phyloP scores from a whole-genome alignment of 2,888 invertebrate species.

The Junonia oenone region DNA sequence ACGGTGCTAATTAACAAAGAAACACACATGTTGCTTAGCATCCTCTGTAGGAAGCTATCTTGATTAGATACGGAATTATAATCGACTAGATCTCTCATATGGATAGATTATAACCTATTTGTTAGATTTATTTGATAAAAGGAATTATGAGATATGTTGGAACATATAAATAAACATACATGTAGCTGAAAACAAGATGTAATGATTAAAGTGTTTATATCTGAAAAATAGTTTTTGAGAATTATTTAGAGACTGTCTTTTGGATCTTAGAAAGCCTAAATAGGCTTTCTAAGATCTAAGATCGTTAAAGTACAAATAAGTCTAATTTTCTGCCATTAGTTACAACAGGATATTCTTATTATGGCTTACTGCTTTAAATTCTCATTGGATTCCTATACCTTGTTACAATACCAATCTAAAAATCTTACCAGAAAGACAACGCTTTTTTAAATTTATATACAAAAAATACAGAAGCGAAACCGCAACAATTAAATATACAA shows the following conservation, averaged over 20 bases:
- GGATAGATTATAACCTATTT: neutral
- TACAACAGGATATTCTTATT: no score
- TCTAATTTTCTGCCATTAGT: no score
- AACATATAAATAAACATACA: neutral
- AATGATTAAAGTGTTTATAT: no score
- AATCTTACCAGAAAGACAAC: no score
- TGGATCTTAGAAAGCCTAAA: no score
- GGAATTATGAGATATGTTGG: neutral
- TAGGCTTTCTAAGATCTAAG: no score
- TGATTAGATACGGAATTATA: neutral
- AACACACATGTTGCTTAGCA: conserved; percentile 51
- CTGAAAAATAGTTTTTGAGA: no score
- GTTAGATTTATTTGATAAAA: neutral
- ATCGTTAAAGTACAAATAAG: no score
- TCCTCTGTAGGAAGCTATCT: conserved; percentile 25
- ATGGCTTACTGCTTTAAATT: no score
- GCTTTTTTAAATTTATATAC: neutral
- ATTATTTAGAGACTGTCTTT: no score
- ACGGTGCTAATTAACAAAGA: conserved; percentile 75
- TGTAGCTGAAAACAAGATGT: neutral
- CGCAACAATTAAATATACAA: neutral
- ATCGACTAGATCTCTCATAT: neutral
- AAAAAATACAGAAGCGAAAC: neutral
- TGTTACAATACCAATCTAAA: no score
- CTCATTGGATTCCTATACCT: no score